Base-by-base conservation (phyloP, 2,888 invertebrate species). In the Anaspis maculata region DNA sequence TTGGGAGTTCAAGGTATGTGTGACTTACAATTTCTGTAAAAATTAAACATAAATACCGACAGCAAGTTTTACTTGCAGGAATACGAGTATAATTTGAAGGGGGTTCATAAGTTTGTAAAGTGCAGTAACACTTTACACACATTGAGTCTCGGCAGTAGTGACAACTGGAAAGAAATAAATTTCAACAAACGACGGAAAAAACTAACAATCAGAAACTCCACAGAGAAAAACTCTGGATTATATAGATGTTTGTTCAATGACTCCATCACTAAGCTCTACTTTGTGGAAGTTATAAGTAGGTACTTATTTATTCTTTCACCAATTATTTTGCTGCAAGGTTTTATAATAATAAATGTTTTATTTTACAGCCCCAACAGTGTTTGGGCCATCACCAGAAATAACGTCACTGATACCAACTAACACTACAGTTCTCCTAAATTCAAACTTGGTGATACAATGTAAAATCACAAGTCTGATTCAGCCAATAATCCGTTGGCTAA, bases 401-500 rank as follows among this genome's bases (percentile, higher is more conserved):
- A 37, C 52, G 4, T 53, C 57, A 2, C 36, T 62, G 19, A 49
- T 49, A 25, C 58, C 57, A 9, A 50, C 54, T 5, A 57, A 60
- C 32, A 41, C 52, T 11, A 58, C 60, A 3, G 46, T 53, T 23
- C 39, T 48, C 9, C 42, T 52, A 16, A 58, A 58, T 32, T 48
- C 52, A 30, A 56, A 59, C 41, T 46, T 61, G 13, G 58, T 59
- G 10, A 57, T 64, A 12, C 59, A 58, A 15, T 64, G 64, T 40
- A 61, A 57, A 35, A 55, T 59, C n/a, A 54, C 52, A 15, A 61
- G 62, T 36, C 49, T 52, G 24, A 51, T 52, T 10, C 57, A 55
- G 1, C 60, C 60, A 0, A 49, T 49, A 26, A 58, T 64, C 22
- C 51, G 55, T 34, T 64, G 64, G 64, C 57, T 62, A 36, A 62